Evolutionary conservation across 2,888 invertebrate species (phyloP).

Genomic region (Cryptocephalus moraei): DNA sequence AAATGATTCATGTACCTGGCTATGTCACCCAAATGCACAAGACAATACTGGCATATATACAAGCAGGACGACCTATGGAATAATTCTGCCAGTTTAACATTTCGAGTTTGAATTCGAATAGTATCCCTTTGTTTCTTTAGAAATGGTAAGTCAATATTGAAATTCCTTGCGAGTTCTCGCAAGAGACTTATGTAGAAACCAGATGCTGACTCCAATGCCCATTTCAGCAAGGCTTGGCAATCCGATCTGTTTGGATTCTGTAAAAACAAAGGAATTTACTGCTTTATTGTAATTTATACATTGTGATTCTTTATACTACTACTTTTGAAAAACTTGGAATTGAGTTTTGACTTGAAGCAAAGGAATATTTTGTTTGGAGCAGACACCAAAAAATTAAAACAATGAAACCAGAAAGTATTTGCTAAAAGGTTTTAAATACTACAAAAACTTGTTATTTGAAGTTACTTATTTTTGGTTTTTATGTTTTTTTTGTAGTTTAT

Average conservation of each 20-base stretch:
- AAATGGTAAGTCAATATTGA: constrained; percentile 73
- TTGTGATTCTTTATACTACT: not conserved
- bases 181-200: constrained; percentile 76
- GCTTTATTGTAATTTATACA: not conserved
- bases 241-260: constrained; percentile 65
- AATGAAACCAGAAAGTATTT: too few relatives aligned
- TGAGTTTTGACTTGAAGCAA: not conserved
- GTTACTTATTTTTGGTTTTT: too few relatives aligned
- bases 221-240: constrained; percentile 65
- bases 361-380: too few relatives aligned
- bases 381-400: too few relatives aligned
- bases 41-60: constrained; percentile 81
- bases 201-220: constrained; percentile 74
- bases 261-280: constrained; percentile 18
- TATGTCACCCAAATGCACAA: constrained; percentile 80
- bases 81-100: constrained; percentile 28
- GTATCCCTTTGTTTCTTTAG: constrained; percentile 42
- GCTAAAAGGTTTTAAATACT: too few relatives aligned
- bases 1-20: constrained; percentile 75
- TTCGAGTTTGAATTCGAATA: constrained; percentile 28
- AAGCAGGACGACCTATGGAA: constrained; percentile 63
- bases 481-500: too few relatives aligned
- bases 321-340: not conserved
- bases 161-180: constrained; percentile 72
- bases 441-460: too few relatives aligned